Base-by-base conservation (phyloP, 2,113 vertebrate species). In the Chaenocephalus aceratus region DNA sequence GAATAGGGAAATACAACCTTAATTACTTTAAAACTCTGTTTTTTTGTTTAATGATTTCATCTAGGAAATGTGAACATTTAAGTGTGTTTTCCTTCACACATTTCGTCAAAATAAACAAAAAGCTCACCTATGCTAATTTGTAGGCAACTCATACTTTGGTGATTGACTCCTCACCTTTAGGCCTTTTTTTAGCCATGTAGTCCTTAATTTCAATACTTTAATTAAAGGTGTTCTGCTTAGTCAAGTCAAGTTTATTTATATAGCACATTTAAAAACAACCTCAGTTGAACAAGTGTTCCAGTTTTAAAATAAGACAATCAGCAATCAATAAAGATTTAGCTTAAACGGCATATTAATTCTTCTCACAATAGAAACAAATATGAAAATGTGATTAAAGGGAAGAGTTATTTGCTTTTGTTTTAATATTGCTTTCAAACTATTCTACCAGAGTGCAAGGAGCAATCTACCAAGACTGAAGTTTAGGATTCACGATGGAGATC, bases 391-490 rank as follows among this genome's bases (percentile, higher is more conserved):
- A 41, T 30, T 30, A 30, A 30, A 30, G 30, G 30, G 6, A 15
- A 62, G n/a, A 73, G 36, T 45, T 12, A 1, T 51, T 58, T 74
- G 9, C 34, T 44, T 57, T 48, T 67, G 6, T 16, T 58, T 56
- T 48, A 52, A 77, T 57, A 59, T 71, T 49, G 58, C 21, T 78
- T 79, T 62, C n/a, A 75, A 78, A 73, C 12, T 78, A 68, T 60
- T 72, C 45, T 48, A 14, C 46, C 13, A 30, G 4, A 44, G 66
- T 45, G 18, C 26, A 21, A 10, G 30, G 41, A 41, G 41, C 36
- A 84, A 68, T 75, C 61, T 44, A 21, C 54, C 16, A 45, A 76
- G 76, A 76, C 76, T 86, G 61, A 80, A 56, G 66, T 69, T 76
- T 66, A 52, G 51, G 67, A 45, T 69, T 18, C 56, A 78, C 63